phyloP scores from a whole-genome alignment of 2,888 invertebrate genomes.

The Xylocampa areola region DNA sequence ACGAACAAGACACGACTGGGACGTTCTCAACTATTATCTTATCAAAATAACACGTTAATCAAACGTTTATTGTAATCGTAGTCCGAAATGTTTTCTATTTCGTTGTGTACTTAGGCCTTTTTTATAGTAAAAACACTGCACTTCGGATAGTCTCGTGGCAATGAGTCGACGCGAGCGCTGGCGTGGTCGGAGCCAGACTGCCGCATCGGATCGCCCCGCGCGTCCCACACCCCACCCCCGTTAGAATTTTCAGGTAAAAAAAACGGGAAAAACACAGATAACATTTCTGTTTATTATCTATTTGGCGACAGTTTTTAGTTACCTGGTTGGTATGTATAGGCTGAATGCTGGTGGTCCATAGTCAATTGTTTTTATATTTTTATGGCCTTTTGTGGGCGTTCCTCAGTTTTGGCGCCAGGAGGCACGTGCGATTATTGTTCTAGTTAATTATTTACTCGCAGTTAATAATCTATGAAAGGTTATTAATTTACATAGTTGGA shows the following conservation, averaged over 20 bases:
- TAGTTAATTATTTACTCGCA: conserved; percentile 16
- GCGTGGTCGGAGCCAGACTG: conserved; percentile 79
- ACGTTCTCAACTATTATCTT: conserved; percentile 69
- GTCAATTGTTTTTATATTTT: conserved; percentile 20
- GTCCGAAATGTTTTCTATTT: conserved; percentile 56
- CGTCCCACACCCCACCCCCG: conserved; percentile 73
- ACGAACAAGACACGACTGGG: conserved; percentile 76
- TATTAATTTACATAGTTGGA: conserved; percentile 4
- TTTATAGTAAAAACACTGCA: conserved; percentile 53
- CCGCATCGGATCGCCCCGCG: conserved; percentile 78
- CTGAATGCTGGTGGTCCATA: conserved; percentile 45
- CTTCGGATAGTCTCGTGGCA: conserved; percentile 53
- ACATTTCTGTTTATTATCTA: conserved; percentile 60
- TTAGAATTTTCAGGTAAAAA: conserved; percentile 81
- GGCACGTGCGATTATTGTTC: conserved; percentile 44
- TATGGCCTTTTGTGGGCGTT: conserved; percentile 38
- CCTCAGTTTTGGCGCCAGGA: conserved; percentile 36
- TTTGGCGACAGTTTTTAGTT: conserved; percentile 59
- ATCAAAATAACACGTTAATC: conserved; percentile 67
- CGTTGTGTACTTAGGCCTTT: conserved; percentile 70
- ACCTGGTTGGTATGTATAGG: conserved; percentile 27
- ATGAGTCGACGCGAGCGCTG: conserved; percentile 66
- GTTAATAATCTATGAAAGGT: conserved; percentile 7
- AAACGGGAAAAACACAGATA: conserved; percentile 64
- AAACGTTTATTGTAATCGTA: conserved; percentile 48